Evolutionary conservation across 2,888 invertebrate species (phyloP), one percentile per base, ranked within the genome.

Genomic region (Temnothorax ravouxi): DNA sequence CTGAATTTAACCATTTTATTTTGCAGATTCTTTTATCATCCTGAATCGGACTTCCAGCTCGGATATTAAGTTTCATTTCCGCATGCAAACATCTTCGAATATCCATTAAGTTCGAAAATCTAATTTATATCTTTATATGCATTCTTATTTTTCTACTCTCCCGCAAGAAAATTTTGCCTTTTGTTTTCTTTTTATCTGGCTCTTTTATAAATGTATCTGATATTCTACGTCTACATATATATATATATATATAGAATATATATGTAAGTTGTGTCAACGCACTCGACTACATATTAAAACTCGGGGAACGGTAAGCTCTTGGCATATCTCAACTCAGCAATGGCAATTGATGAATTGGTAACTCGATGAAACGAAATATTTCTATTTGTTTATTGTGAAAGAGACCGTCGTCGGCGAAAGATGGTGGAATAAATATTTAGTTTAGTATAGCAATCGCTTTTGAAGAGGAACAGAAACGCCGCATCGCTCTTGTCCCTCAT

Each of bases 401-500:
- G 47, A 62, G 18, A 3, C 62, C 0, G 8, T 38, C n/a, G 38
- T 59, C 15, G 74, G 41, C 13, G 21, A 56, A 50, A 38, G 67
- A 15, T 59, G 54, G 50, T 54, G 61, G 66, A 84, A 86, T 74
- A 86, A 87, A 84, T 83, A 72, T 75, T 82, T 86, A 86, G 85
- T 88, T 86, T 82, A 59, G 50, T 52, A 77, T 52, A 77, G 64
- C 67, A 47, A 38, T 41, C 41, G 64, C 66, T 56, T 85, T 72
- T 50, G 80, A 83, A 77, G 50, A 34, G 47, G 38, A 29, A 18
- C n/a, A 52, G 25, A 50, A 86, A 83, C 86, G 67, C 66, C 82
- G 79, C 83, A 71, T 87, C 84, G 56, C 54, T 84, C 54, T 84
- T 87, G 84, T 87, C 83, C 64, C 80, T 82, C 83, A 83, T 91